Evolutionary conservation across 2,888 invertebrate species (phyloP).

Genomic region (Quadroppia sp.): DNA sequence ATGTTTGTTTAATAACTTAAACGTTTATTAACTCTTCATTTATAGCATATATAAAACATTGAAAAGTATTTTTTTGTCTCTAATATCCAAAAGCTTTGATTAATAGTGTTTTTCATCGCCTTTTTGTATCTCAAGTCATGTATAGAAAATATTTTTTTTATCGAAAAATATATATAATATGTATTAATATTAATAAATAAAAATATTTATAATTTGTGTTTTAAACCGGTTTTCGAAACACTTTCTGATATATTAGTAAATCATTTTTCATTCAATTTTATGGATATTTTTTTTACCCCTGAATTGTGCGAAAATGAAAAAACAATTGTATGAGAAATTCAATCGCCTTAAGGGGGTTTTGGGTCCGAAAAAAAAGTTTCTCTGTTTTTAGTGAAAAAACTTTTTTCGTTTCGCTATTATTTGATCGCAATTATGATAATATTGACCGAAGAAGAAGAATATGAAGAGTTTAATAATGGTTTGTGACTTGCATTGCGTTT

Average conservation of each 20-base stretch:
- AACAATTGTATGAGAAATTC: too few species aligned
- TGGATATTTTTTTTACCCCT: too few species aligned
- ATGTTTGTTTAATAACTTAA: neutral
- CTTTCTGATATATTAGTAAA: neutral
- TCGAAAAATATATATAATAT: too few species aligned
- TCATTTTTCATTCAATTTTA: too few species aligned
- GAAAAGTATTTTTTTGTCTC: neutral
- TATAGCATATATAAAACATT: neutral
- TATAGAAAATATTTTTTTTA: neutral
- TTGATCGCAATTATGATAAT: too few species aligned
- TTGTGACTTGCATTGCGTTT: neutral
- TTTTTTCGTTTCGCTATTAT: neutral
- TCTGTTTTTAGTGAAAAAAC: neutral
- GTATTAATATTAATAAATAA: too few species aligned
- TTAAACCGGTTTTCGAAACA: neutral
- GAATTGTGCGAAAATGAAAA: too few species aligned
- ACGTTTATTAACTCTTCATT: neutral
- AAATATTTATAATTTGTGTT: too few species aligned
- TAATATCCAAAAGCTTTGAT: neutral
- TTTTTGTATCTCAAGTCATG: neutral
- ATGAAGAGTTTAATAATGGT: neutral
- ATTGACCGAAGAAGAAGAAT: neutral
- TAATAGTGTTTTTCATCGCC: neutral
- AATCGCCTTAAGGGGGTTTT: neutral
- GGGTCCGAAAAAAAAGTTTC: neutral